These are phyloP conservation scores for Geotrypetes seraphini DNA, from an alignment of 2,797 vertebrate species.

Conservation along the genomic window DNA sequence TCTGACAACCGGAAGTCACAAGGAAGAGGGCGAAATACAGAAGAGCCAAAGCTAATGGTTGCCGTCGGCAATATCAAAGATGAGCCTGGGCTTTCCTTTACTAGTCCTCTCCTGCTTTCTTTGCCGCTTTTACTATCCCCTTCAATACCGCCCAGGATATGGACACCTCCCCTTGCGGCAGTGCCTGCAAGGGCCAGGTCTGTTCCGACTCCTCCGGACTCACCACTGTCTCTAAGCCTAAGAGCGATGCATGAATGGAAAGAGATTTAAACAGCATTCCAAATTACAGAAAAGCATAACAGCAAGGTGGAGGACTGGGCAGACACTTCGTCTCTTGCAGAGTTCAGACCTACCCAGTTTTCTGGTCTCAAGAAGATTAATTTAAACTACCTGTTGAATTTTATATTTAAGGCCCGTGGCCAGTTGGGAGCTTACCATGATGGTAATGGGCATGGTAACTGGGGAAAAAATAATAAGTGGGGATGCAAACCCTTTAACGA, in stretches of 20 bases:
- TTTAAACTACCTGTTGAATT: slow-evolving; percentile 95
- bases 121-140: too few relatives aligned
- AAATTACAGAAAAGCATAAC: slow-evolving; percentile 98
- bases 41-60: too few relatives aligned
- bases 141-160: too few relatives aligned
- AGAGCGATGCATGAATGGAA: slow-evolving; percentile 87
- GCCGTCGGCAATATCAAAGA: too few relatives aligned
- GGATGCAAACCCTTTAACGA: slow-evolving; percentile 97
- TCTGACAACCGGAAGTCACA: too few relatives aligned
- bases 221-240: too few relatives aligned
- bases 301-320: slow-evolving; percentile 64
- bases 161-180: too few relatives aligned
- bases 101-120: too few relatives aligned
- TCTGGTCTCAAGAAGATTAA: slow-evolving; percentile 97
- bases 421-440: slow-evolving; percentile 67
- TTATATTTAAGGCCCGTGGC: slow-evolving; percentile 94
- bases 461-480: slow-evolving; percentile 95
- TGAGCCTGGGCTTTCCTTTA: too few relatives aligned
- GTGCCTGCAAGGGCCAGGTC: too few relatives aligned
- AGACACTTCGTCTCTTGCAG: slow-evolving; percentile 80
- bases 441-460: slow-evolving; percentile 64
- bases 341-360: slow-evolving; percentile 96
- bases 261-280: slow-evolving; percentile 80
- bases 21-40: too few relatives aligned
- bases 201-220: too few relatives aligned